These are phyloP conservation scores for Melopsittacus undulatus DNA, from an alignment of 2,797 vertebrate genomes.

Conservation along the genomic window DNA sequence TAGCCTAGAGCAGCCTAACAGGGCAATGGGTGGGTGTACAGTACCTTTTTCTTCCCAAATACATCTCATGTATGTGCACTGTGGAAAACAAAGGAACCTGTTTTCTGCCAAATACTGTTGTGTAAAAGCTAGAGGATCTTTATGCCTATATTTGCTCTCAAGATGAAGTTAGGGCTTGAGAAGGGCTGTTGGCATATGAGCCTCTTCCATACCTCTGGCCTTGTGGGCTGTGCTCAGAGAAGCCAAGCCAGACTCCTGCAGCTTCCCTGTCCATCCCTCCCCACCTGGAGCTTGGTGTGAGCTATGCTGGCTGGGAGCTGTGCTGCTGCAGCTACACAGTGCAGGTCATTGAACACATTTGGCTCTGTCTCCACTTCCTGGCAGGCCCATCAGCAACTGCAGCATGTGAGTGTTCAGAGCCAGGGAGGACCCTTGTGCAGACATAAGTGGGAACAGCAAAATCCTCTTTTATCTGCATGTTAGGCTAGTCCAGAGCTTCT, in stretches of 20 bases:
- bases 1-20: not conserved
- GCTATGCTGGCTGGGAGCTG: not conserved
- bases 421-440: not conserved
- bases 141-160: not conserved
- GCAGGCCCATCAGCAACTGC: not conserved
- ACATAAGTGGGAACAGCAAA: not conserved
- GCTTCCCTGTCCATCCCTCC: not conserved
- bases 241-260: not conserved
- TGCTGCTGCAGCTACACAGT: rapidly evolving
- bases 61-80: not conserved
- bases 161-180: not conserved
- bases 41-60: not conserved
- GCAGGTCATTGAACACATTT: not conserved
- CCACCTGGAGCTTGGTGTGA: not conserved
- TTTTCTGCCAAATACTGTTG: not conserved
- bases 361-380: not conserved
- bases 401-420: not conserved
- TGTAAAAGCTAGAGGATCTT: not conserved
- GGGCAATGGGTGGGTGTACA: not conserved
- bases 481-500: not conserved
- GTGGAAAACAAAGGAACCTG: not conserved
- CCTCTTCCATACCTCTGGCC: not conserved
- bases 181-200: not conserved
- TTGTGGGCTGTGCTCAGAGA: not conserved
- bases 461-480: not conserved